These are phyloP conservation scores for Phyto melanocephala DNA, from an alignment of 2,888 invertebrate genomes.

Conservation along the genomic window DNA sequence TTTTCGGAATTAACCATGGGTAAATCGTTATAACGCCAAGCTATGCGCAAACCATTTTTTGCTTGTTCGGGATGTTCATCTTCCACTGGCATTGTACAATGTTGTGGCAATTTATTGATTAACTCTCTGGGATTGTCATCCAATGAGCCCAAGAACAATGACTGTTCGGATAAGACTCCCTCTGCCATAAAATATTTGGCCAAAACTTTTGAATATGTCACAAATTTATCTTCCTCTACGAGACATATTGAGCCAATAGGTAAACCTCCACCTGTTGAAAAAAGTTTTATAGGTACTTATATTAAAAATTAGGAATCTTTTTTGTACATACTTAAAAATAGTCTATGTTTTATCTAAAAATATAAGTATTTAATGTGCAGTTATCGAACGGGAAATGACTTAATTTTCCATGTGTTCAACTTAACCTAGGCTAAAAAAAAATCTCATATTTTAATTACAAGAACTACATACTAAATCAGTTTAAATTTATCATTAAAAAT, in stretches of 20 bases:
- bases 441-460: too few species aligned
- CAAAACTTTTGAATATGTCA: constrained; percentile 87
- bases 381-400: too few species aligned
- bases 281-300: too few species aligned
- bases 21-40: constrained; percentile 92
- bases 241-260: constrained; percentile 85
- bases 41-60: constrained; percentile 87
- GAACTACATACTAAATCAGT: too few species aligned
- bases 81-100: constrained; percentile 45
- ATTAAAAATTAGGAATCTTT: too few species aligned
- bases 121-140: constrained; percentile 84
- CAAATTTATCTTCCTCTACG: constrained; percentile 91
- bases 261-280: constrained; percentile 83
- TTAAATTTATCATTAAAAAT: too few species aligned
- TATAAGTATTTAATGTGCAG: too few species aligned
- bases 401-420: too few species aligned
- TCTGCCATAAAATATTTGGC: constrained; percentile 94
- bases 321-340: too few species aligned
- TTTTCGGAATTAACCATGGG: constrained; percentile 81
- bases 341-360: too few species aligned
- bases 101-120: constrained; percentile 83
- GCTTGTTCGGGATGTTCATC: constrained; percentile 75
- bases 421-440: too few species aligned
- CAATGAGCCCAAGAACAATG: constrained; percentile 85
- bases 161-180: constrained; percentile 87